Base-by-base conservation (phyloP, 2,797 vertebrate species). In the Poeciliopsis turneri region DNA sequence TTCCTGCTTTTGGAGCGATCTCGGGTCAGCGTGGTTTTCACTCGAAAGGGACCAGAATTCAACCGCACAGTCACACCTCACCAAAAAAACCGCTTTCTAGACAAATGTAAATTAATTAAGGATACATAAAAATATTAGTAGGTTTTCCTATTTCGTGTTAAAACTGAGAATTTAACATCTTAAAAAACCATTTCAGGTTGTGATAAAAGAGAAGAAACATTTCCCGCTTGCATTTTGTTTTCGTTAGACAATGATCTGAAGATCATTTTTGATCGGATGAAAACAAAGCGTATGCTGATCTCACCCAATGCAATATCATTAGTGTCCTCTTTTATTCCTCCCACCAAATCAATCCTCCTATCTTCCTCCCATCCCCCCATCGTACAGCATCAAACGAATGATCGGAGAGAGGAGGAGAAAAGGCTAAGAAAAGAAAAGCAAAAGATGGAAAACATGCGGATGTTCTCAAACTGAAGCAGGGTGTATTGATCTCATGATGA, bases 401-500 rank as follows among this genome's bases (percentile, higher is more conserved):
- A 71, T 4, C 36, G 74, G 45, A 46, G 57, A 61, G 59, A 55
- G 51, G 41, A 70, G 36, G 30, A 39, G 36, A 75, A 78, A 64
- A 39, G 53, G 13, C n/a, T 7, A 68, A 45, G 9, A 30, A 79
- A 47, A 39, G 36, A 74, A 77, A 53, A 36, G n/a, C 69, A 23
- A 75, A 36, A 71, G 61, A 64, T 1, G 57, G 76, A 78, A 72
- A 79, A 81, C 36, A 72, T 77, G 25, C 79, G 80, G 86, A 87
- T 86, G 90, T 88, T 89, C 89, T 86, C 83, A 78, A 83, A 87
- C 79, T 89, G 49, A 55, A 88, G 78, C 81, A 90, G 87, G 82
- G 72, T 1, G 73, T 88, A 94, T 94, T 85, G 93, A 95, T 93
- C 86, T 82, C n/a, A 71, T 82, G 85, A 91, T 90, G 84, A 87